A percentile compares a stretch with the other conserved stretches of the same genome.
phyloP scores from a whole-genome alignment of 2,888 invertebrate genomes.

The Micropterix aruncella region DNA sequence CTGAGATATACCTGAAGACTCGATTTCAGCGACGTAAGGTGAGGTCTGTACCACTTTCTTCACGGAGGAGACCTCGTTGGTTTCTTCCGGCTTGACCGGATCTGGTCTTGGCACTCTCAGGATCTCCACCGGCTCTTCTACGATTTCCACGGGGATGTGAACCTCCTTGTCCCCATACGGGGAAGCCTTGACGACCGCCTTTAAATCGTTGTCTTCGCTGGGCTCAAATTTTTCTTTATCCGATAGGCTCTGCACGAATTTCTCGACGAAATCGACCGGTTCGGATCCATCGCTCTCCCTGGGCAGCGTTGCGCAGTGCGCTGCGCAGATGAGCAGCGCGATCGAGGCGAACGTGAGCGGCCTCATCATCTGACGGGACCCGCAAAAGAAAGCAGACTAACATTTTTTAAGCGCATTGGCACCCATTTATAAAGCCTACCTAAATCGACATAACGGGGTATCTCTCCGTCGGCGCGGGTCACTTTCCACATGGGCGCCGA shows the following conservation, averaged over 20 bases:
- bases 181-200: too few relatives aligned
- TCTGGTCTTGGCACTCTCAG: not conserved
- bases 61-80: too few relatives aligned
- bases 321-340: not conserved
- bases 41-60: not conserved
- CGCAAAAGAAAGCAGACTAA: not conserved
- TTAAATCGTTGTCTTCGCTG: not conserved
- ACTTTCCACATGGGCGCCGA: not conserved
- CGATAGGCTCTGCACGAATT: too few relatives aligned
- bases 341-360: not conserved
- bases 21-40: not conserved
- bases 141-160: not conserved
- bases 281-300: not conserved
- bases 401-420: not conserved
- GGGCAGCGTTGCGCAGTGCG: not conserved
- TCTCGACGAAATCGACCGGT: too few relatives aligned
- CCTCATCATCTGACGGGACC: not conserved
- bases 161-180: not conserved
- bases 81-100: not conserved
- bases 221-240: not conserved
- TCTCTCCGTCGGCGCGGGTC: not conserved
- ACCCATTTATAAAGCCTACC: not conserved
- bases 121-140: not conserved
- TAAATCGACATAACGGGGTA: not conserved
- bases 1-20: not conserved